Evolutionary conservation across 35 echinoderm and acorn worm genomes (phyloP), one percentile per base, ranked within the genome.

Genomic region (Strongylocentrotus purpuratus): DNA sequence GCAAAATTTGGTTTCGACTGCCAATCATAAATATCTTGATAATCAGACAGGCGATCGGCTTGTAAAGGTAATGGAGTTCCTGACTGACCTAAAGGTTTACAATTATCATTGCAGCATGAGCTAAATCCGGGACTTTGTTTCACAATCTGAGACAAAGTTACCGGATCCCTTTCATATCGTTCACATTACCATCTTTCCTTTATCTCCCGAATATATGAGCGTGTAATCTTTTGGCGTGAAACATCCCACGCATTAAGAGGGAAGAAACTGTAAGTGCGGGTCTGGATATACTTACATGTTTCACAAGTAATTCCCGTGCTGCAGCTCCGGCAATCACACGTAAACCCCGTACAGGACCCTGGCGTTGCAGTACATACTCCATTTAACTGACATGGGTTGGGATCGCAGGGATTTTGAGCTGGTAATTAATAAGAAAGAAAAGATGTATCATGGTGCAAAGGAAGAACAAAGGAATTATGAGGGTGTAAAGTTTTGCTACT

Each of bases 321-420:
- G 31, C 98, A 99, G 9, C 98, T 94, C 31, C 47, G 85, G 87
- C 97, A 98, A 14, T 85, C 86, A 93, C 98, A 99, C 9, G 92
- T 94, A 47, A 94, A 97, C n/a, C 95, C 92, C 4, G 94, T 97
- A 50, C 98, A 99, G 45, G 94, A 95, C 47, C 60, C 92, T 46
- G 95, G 90, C 17, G 35, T 59, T n/a, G 85, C 87, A 85, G 88
- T 97, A 94, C 97, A 98, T 71, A 85, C 28, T 5, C 97, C 96
- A n/a, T 95, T 95, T 91, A 94, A 87, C 4, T 52, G 86, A 87
- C 97, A 97, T 7, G 97, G 97, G 28, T 96, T 97, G 17, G 97
- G 97, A 33, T 70, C 92, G 88, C 97, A 97, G n/a, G 95, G 97
- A 45, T 96, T 94, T 32, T 86, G 87, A 18, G 94, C 97, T 89